Evolutionary conservation across 2,113 vertebrate genomes (phyloP).

Genomic region (Grantiella picta): DNA sequence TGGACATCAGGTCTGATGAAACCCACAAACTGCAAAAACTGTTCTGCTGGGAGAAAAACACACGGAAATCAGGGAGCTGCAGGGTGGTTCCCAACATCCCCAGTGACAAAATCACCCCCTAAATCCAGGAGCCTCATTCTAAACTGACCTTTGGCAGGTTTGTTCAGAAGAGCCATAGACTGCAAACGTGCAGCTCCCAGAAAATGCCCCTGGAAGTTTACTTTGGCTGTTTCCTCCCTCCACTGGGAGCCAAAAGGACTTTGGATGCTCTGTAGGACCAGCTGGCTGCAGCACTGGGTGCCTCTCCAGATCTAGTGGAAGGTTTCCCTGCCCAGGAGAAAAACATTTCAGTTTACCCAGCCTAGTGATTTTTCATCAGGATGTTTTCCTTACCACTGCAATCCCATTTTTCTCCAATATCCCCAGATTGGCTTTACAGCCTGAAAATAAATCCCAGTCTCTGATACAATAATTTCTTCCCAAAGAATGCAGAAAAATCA

Average conservation of each 20-base stretch:
- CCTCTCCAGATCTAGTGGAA: not conserved
- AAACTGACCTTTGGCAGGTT: not conserved
- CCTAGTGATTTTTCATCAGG: not conserved
- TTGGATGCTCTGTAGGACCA: not conserved
- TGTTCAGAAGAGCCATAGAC: not conserved
- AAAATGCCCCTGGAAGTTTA: not conserved
- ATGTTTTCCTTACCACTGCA: not conserved
- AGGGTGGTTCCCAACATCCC: not conserved
- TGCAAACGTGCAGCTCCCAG: not conserved
- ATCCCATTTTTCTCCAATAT: not conserved
- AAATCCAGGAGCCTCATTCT: not conserved
- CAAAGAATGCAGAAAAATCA: not conserved
- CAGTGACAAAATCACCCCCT: not conserved
- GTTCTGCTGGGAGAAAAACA: not conserved
- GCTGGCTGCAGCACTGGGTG: not conserved
- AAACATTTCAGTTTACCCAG: not conserved
- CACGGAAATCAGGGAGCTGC: not conserved
- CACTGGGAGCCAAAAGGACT: not conserved
- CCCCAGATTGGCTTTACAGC: not conserved
- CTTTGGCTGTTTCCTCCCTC: not conserved
- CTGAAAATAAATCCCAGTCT: not conserved
- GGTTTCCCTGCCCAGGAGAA: not conserved
- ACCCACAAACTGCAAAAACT: not conserved
- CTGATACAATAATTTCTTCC: not conserved
- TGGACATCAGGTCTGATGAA: accelerated